These are phyloP conservation scores for Battus philenor DNA, from an alignment of 1,140 invertebrate species.

Conservation along the genomic window DNA sequence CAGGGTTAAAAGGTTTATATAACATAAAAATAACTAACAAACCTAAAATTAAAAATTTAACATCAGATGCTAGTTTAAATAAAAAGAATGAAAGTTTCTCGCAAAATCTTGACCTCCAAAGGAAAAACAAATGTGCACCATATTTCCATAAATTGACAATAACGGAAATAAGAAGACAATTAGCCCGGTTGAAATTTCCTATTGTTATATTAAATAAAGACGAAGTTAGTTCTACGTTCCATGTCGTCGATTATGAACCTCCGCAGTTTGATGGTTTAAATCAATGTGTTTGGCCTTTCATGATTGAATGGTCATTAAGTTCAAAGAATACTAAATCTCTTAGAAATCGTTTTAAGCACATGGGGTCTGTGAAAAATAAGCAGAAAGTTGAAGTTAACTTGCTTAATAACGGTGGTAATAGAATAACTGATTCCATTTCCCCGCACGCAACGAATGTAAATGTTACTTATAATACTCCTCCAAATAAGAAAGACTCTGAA, in stretches of 20 bases:
- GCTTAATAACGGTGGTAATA: not conserved
- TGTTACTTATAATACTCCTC: not conserved
- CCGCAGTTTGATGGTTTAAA: slow-evolving; percentile 48
- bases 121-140: slow-evolving; percentile 10
- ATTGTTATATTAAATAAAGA: slow-evolving; percentile 49
- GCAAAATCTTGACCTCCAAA: not conserved
- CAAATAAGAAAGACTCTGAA: slow-evolving; percentile 18
- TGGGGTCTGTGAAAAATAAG: not conserved
- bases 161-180: slow-evolving; percentile 42
- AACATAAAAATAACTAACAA: not conserved
- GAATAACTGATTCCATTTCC: not conserved
- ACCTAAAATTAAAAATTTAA: no score
- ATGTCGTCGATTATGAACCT: slow-evolving; percentile 30
- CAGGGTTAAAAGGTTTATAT: not conserved
- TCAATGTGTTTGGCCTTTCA: slow-evolving; percentile 55
- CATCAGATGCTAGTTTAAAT: no score
- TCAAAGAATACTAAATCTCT: not conserved
- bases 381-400: not conserved
- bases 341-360: not conserved
- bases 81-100: not conserved
- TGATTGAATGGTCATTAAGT: slow-evolving; percentile 37
- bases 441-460: not conserved
- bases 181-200: slow-evolving; percentile 43
- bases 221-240: slow-evolving; percentile 36
- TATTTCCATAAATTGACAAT: slow-evolving; percentile 35